A percentile compares a stretch with the other conserved stretches of the same genome.
phyloP scores from a whole-genome alignment of 2,797 vertebrate genomes.

The Melanotaenia boesemani region DNA sequence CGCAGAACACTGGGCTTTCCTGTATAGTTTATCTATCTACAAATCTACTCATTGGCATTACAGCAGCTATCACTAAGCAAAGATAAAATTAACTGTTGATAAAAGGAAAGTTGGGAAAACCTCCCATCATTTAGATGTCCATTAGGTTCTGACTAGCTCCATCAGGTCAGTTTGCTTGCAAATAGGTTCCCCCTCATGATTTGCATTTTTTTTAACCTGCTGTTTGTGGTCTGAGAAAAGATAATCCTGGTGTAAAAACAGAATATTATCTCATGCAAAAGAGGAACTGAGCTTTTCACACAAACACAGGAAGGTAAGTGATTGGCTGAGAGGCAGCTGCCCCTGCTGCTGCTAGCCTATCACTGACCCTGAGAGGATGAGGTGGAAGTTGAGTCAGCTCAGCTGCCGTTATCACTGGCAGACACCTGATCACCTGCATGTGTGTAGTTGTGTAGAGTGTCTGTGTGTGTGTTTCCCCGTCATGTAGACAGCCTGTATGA shows the following conservation, averaged over 20 bases:
- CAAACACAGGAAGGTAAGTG: constrained; percentile 32
- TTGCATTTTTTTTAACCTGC: constrained; percentile 56
- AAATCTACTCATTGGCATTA: too few species aligned
- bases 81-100: constrained; percentile 17
- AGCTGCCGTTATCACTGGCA: constrained; percentile 61
- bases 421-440: constrained; percentile 56
- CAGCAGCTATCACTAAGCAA: neutral
- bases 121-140: neutral
- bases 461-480: constrained; percentile 25
- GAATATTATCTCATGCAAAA: constrained; percentile 63
- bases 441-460: constrained; percentile 17
- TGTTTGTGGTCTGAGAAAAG: constrained; percentile 31
- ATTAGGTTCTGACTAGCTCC: neutral
- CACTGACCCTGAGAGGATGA: constrained; percentile 50
- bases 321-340: constrained; percentile 58
- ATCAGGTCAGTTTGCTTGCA: constrained; percentile 23
- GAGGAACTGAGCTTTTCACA: constrained; percentile 50
- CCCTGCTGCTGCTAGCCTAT: constrained; percentile 25
- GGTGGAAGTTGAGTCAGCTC: constrained; percentile 40
- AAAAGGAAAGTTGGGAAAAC: neutral
- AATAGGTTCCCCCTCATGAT: constrained; percentile 14
- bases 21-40: too few species aligned
- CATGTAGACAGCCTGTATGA: neutral
- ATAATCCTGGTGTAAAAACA: constrained; percentile 47
- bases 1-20: too few species aligned